Evolutionary conservation across 2,797 vertebrate species (phyloP).

Genomic region (Forpus xanthops): DNA sequence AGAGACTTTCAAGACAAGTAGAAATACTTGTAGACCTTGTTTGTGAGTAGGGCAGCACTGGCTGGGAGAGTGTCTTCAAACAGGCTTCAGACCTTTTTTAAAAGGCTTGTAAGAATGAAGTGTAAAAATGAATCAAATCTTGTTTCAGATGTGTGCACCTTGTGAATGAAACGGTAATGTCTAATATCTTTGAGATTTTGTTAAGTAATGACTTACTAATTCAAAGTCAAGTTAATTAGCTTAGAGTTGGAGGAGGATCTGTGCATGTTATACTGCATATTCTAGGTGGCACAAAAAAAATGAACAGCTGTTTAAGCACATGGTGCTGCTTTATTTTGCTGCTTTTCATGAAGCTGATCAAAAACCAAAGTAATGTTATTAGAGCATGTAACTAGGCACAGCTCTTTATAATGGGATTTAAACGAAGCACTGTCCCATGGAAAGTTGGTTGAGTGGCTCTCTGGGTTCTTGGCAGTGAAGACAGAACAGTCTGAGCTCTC

Average conservation of each 20-base stretch:
- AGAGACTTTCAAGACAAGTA: background rate
- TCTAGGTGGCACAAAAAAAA: background rate
- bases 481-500: background rate
- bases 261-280: background rate
- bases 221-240: background rate
- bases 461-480: background rate
- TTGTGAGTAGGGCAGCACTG: background rate
- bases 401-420: background rate
- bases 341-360: background rate
- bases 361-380: background rate
- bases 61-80: background rate
- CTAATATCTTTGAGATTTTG: background rate
- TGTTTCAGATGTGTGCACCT: background rate
- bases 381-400: background rate
- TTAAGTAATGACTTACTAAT: background rate
- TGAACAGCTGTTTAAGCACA: background rate
- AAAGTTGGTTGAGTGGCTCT: background rate
- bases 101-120: background rate
- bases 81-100: background rate
- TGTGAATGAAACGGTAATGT: background rate
- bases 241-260: background rate
- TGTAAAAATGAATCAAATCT: background rate
- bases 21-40: background rate
- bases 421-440: background rate
- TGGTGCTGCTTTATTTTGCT: background rate